phyloP scores from a whole-genome alignment of 2,797 vertebrate genomes.

The Threskiornis aethiopicus region DNA sequence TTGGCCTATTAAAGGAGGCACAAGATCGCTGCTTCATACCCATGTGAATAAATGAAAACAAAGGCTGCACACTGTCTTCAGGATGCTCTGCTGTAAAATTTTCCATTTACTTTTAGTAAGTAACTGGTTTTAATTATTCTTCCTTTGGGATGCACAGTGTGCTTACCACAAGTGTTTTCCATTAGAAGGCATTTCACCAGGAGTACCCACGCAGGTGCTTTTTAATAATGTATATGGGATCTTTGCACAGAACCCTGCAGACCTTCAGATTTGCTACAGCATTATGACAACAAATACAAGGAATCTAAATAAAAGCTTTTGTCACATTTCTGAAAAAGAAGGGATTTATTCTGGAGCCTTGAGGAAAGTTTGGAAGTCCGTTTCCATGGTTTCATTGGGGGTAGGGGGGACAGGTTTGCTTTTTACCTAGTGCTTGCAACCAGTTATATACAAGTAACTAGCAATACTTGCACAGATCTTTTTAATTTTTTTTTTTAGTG shows the following conservation, averaged over 20 bases:
- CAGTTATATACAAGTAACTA: not conserved
- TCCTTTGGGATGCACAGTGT: not conserved
- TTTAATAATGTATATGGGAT: not conserved
- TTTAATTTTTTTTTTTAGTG: not conserved
- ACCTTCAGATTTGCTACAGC: not conserved
- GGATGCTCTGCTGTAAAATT: not conserved
- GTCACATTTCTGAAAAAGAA: not conserved
- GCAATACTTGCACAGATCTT: not conserved
- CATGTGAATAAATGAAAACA: not conserved
- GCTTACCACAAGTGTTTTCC: not conserved
- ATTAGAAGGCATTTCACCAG: not conserved
- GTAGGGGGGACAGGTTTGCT: not conserved
- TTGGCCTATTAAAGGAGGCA: not conserved
- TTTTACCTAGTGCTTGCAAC: not conserved
- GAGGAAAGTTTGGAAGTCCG: not conserved
- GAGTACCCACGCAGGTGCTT: not conserved
- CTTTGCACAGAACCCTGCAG: not conserved
- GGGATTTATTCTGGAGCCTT: not conserved
- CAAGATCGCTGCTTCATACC: not conserved
- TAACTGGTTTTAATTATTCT: not conserved
- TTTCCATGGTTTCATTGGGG: not conserved
- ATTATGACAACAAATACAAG: not conserved
- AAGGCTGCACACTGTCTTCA: not conserved
- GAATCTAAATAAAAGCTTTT: not conserved
- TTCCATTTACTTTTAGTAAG: not conserved